These are phyloP conservation scores for Pseudomyrmex cubaensis DNA, from an alignment of 1,140 invertebrate genomes.

Conservation along the genomic window DNA sequence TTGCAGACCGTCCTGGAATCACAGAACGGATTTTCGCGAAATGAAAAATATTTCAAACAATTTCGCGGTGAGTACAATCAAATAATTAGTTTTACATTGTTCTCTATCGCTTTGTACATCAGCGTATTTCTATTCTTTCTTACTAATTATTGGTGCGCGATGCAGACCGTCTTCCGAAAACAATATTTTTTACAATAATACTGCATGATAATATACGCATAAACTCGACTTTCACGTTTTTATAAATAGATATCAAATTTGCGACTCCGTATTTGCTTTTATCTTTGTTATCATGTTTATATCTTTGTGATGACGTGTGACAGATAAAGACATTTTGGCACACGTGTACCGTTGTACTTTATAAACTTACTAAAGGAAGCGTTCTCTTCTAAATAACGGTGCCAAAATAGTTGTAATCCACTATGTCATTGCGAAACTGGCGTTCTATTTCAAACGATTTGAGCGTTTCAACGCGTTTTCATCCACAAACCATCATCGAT, in stretches of 20 bases:
- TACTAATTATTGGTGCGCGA: slow-evolving; percentile 61
- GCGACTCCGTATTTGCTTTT: slow-evolving; percentile 9
- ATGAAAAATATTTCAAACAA: slow-evolving; percentile 83
- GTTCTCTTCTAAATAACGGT: not conserved
- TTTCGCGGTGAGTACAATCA: slow-evolving; percentile 82
- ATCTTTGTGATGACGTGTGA: not conserved
- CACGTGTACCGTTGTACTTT: not conserved
- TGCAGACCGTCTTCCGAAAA: not conserved
- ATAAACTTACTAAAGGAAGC: not conserved
- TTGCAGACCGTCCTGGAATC: slow-evolving; percentile 87
- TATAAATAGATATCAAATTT: not conserved
- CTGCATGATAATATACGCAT: not conserved
- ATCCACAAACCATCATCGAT: not conserved
- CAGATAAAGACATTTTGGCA: slow-evolving; percentile 23
- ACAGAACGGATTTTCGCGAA: slow-evolving; percentile 79
- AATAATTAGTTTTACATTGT: slow-evolving; percentile 44
- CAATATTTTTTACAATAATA: slow-evolving; percentile 9
- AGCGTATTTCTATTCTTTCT: slow-evolving; percentile 69
- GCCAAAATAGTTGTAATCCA: slow-evolving; percentile 37
- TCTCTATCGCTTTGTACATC: slow-evolving; percentile 63
- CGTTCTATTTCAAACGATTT: slow-evolving; percentile 8
- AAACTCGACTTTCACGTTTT: not conserved
- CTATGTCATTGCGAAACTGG: slow-evolving; percentile 24
- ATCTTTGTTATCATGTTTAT: slow-evolving; percentile 45
- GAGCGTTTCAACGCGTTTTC: not conserved